Conservation (phyloP, 2,797 vertebrate genomes). For the Oryzias sinensis region DNA sequence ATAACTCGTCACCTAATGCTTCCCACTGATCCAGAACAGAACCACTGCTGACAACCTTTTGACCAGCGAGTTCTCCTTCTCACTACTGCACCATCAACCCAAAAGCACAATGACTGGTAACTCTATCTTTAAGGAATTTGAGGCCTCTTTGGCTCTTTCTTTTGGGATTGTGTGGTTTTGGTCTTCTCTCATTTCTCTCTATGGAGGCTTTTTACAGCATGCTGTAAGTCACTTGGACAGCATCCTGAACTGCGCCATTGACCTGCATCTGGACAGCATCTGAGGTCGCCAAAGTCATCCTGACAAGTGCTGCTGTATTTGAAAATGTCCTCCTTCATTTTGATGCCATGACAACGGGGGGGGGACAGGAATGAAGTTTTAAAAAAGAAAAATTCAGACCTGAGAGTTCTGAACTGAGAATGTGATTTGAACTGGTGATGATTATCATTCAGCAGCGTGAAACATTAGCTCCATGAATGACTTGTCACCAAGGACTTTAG, state of each 20-base stretch:
- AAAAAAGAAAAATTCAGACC: slow-evolving; percentile 1
- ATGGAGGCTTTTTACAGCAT: slow-evolving; percentile 56
- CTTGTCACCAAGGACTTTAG: slow-evolving; percentile 22
- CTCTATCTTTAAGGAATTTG: slow-evolving; percentile 46
- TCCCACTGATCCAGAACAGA: slow-evolving; percentile 60
- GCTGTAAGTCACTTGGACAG: slow-evolving; percentile 76
- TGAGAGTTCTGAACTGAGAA: slow-evolving; percentile 14
- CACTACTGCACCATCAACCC: slow-evolving; percentile 44
- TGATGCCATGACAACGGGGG: slow-evolving; percentile 29
- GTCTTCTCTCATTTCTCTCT: slow-evolving; percentile 34
- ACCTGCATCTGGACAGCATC: slow-evolving; percentile 84
- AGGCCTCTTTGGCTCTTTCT: slow-evolving; percentile 36
- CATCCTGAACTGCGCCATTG: slow-evolving; percentile 56
- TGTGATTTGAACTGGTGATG: slow-evolving; percentile 1
- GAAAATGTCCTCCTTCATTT: slow-evolving; percentile 61
- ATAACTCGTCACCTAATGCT: slow-evolving; percentile 35
- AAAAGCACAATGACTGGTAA: slow-evolving; percentile 33
- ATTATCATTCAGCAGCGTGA: slow-evolving; percentile 25
- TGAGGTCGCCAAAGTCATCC: slow-evolving; percentile 68
- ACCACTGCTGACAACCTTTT: slow-evolving; percentile 46
- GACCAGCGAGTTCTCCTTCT: slow-evolving; percentile 43
- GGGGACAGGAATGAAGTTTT: slow-evolving; percentile 5
- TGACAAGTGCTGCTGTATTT: slow-evolving; percentile 78
- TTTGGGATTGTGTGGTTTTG: slow-evolving; percentile 54
- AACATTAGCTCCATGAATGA: slow-evolving; percentile 16